Evolutionary conservation across 2,113 vertebrate species (phyloP), one percentile per base, ranked within the genome.

Genomic region (Pomatorhinus ruficollis): DNA sequence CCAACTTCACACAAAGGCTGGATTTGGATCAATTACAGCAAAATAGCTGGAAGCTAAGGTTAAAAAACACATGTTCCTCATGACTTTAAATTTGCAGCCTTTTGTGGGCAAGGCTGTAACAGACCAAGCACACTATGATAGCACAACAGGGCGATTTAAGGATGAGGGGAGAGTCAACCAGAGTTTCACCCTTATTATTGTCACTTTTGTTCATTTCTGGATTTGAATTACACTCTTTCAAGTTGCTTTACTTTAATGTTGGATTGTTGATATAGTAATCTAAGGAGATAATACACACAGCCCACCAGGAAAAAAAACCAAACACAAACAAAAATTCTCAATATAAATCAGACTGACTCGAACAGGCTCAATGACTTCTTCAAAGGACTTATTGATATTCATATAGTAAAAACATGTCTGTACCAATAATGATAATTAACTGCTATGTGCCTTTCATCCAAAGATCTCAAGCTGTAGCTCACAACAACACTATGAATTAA

Each of bases 341-440:
- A 89, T 91, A 71, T 72, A 95, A 89, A 95, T 91, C 77, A 96
- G 70, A 87, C 74, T 64, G 53, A 82, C 89, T 93, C 4, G 3
- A 76, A 19, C 57, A 93, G 54, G 18, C 83, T 94, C 89, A 91
- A 57, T 87, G 89, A 89, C 61, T 94, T 83, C 91, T 95, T 96
- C 96, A 97, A 96, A 93, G 87, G 27, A 82, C 78, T 94, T 91
- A 95, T 22, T 94, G 87, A 89, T 93, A 96, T 94, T 96, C 74
- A 87, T 42, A 79, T 10, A 89, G 59, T 85, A 94, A 87, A 87
- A 96, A 93, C 39, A 91, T 45, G 78, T 77, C 78, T 69, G 89
- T 87, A 91, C 70, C 61, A 95, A 85, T 93, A 94, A 93, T 39
- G 33, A 85, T 93, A 97, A 97, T 94, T 89, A 93, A 94, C 70